Evolutionary conservation across 2,113 vertebrate genomes (phyloP), one percentile per base, ranked within the genome.

Genomic region (Megaptera novaeangliae): DNA sequence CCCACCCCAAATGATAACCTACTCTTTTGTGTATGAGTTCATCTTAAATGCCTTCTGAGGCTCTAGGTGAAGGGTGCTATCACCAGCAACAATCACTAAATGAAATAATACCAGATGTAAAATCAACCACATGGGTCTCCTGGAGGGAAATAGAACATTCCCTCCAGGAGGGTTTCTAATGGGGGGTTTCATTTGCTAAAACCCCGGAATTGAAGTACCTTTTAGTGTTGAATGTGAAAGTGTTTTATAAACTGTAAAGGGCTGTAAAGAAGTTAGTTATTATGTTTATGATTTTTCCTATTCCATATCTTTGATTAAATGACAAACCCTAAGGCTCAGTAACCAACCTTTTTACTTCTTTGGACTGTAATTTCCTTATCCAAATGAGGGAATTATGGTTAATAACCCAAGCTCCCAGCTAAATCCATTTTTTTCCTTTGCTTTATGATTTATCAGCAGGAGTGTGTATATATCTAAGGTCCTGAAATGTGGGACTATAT

Each of bases 181-280:
- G 66, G n/a, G 29, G 17, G n/a, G 5, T 59, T 68, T 94, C 69
- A 78, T 23, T 74, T 72, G 69, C 57, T 68, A 31, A 71, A 93
- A 71, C 34, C 46, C 31, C 31, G 39, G 61, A 72, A 68, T 13
- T 34, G 15, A 12, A 6, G 55, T 31, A 23, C 31, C 29, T 74
- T 72, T 78, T 77, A 90, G 77, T 9, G 63, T 15, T 25, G 44
- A 74, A 46, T 52, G 59, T 77, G 78, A 31, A 69, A 7, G 15
- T 44, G 17, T 69, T 95, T 97, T 82, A 97, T 92, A 92, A 92
- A 96, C 41, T 72, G 61, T 31, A 84, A 75, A 93, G 72, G 69
- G 29, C 77, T 75, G 0, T 84, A 61, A 86, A 77, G 61, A 85
- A 82, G 63, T 82, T 41, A 34, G 74, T 49, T 71, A 20, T 41